These are phyloP conservation scores for Macroglossus sobrinus DNA, from an alignment of 2,113 vertebrate genomes.

Conservation along the genomic window DNA sequence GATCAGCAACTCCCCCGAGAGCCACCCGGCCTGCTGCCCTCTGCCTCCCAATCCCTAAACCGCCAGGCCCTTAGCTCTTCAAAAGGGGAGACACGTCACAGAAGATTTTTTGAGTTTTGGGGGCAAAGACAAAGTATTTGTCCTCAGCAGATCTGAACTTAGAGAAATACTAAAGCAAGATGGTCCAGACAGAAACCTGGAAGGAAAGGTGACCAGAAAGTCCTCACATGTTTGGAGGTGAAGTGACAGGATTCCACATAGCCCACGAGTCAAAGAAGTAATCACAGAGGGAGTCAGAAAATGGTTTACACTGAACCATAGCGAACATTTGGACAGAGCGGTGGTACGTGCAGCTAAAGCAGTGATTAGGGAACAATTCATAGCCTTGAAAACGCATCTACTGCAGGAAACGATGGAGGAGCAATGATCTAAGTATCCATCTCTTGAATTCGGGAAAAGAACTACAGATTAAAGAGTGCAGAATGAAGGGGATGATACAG, in stretches of 20 bases:
- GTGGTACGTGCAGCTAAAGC: not conserved
- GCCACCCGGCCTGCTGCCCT: not conserved
- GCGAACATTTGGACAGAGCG: fast-evolving
- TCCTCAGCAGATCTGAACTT: not conserved
- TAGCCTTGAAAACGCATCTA: not conserved
- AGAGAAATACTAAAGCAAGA: not conserved
- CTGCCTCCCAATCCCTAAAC: not conserved
- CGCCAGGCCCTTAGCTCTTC: not conserved
- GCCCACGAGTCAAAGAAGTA: not conserved
- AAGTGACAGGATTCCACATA: not conserved
- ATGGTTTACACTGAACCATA: not conserved
- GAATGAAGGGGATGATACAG: no score
- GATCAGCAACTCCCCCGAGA: not conserved
- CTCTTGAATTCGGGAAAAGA: not conserved
- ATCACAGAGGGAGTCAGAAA: not conserved
- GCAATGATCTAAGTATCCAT: fast-evolving
- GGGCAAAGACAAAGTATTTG: not conserved
- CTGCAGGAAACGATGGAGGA: no score
- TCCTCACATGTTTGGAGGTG: not conserved
- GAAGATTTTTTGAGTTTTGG: not conserved
- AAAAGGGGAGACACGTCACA: not conserved
- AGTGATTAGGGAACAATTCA: not conserved
- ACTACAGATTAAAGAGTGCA: not conserved
- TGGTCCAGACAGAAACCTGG: not conserved
- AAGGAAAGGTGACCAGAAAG: not conserved